Evolutionary conservation across 2,797 vertebrate species (phyloP).

Genomic region (Enteromius paludinosus): DNA sequence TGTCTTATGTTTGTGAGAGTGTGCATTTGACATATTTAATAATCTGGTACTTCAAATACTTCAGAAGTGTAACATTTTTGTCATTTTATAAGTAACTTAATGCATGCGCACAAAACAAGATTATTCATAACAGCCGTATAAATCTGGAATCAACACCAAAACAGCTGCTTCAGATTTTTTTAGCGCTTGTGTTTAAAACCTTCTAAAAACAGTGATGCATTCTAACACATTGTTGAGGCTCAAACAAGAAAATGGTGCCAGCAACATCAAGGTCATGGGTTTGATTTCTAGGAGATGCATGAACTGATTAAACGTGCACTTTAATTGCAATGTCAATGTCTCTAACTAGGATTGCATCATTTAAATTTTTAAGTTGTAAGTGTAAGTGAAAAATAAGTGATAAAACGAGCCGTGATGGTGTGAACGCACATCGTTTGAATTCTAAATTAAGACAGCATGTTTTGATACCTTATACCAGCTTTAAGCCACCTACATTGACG

Average conservation of each 20-base stretch:
- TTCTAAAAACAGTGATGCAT: neutral
- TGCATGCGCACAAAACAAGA: neutral
- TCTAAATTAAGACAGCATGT: neutral
- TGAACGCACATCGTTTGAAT: neutral
- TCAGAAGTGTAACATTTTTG: neutral
- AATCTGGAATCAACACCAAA: neutral
- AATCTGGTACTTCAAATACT: neutral
- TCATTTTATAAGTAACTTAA: neutral
- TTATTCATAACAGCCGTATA: conserved; percentile 1
- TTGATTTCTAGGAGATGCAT: neutral
- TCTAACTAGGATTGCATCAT: neutral
- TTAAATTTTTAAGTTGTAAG: neutral
- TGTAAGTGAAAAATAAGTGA: neutral
- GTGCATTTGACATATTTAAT: neutral
- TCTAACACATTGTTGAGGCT: conserved; percentile 1
- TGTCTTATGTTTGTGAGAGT: neutral
- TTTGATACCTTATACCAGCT: neutral
- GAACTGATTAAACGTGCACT: neutral
- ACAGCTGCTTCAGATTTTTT: conserved; percentile 1
- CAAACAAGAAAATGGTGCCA: neutral
- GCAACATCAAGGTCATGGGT: neutral
- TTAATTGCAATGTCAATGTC: neutral
- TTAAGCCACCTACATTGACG: neutral
- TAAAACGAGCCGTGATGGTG: neutral
- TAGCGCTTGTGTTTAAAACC: neutral